phyloP scores from a whole-genome alignment of 1,140 invertebrate genomes.

The Lineus longissimus region DNA sequence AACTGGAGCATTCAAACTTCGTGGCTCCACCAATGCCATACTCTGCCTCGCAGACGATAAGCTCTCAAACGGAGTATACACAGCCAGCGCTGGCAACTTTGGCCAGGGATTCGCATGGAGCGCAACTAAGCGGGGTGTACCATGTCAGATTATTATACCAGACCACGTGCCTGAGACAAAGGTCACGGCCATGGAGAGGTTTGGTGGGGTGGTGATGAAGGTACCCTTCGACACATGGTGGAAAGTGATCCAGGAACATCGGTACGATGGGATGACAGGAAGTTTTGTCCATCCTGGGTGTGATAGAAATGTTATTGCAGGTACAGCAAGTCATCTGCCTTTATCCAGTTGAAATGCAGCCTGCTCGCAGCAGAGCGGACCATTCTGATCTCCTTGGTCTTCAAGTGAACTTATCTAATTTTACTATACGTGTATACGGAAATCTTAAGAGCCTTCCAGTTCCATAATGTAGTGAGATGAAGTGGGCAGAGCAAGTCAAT shows the following conservation, averaged over 20 bases:
- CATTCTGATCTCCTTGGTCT: no score
- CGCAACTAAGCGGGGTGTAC: constrained; percentile 20
- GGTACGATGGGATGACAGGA: constrained; percentile 28
- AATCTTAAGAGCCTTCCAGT: no score
- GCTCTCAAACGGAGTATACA: constrained; percentile 32
- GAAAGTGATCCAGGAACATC: constrained; percentile 28
- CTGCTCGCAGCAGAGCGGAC: no score
- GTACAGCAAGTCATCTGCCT: constrained; percentile 19
- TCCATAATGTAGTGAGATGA: no score
- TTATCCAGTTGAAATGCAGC: background rate
- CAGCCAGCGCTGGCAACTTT: constrained; percentile 46
- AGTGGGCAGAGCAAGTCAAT: no score
- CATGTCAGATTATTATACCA: constrained; percentile 35
- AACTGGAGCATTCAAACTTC: constrained; percentile 40
- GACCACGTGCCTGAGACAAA: constrained; percentile 35
- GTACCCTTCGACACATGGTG: constrained; percentile 40
- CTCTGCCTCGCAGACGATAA: constrained; percentile 18
- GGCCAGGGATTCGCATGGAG: constrained; percentile 38
- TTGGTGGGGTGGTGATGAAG: constrained; percentile 31
- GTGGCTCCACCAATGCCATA: constrained; percentile 39
- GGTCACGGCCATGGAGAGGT: constrained; percentile 25
- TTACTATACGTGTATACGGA: no score
- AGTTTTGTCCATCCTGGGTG: constrained; percentile 42
- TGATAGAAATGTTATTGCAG: constrained; percentile 38
- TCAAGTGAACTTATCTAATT: no score